phyloP scores from a whole-genome alignment of 2,797 vertebrate genomes.

The Miichthys miiuy region DNA sequence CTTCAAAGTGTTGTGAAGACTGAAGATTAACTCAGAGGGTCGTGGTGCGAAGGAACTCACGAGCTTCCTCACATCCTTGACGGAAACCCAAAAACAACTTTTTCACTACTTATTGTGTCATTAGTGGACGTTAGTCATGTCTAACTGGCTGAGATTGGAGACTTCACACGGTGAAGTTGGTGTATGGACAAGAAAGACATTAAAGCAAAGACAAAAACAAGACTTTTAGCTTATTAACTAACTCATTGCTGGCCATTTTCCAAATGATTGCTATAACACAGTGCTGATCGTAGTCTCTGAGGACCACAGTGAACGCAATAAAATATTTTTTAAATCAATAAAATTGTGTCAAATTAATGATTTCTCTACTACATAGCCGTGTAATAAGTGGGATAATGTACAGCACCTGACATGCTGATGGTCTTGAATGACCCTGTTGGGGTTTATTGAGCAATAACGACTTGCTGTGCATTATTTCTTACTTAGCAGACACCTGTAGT shows the following conservation, averaged over 20 bases:
- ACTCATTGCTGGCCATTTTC: background rate
- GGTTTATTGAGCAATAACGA: no score
- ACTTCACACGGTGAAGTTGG: constrained; percentile 47
- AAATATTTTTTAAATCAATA: no score
- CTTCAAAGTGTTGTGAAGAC: constrained; percentile 55
- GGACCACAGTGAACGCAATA: no score
- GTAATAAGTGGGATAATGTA: no score
- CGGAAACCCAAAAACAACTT: constrained; percentile 73
- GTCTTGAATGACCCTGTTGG: no score
- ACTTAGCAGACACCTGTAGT: no score
- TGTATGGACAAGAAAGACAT: constrained; percentile 25
- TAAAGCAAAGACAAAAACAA: background rate
- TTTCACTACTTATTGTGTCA: constrained; percentile 41
- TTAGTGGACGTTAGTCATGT: constrained; percentile 68
- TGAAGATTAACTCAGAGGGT: constrained; percentile 48
- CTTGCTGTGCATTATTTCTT: no score
- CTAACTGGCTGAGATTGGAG: constrained; percentile 39
- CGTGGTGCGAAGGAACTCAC: constrained; percentile 33
- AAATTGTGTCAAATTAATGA: no score
- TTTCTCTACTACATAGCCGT: no score
- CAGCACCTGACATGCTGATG: no score
- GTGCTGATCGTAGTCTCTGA: no score
- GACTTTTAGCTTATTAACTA: background rate
- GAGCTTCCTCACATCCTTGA: constrained; percentile 44
- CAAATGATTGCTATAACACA: background rate